Percentiles rank a stretch among this genome's conserved stretches.
Evolutionary conservation across 2,113 vertebrate species (phyloP).

Genomic region (Etheostoma cragini): DNA sequence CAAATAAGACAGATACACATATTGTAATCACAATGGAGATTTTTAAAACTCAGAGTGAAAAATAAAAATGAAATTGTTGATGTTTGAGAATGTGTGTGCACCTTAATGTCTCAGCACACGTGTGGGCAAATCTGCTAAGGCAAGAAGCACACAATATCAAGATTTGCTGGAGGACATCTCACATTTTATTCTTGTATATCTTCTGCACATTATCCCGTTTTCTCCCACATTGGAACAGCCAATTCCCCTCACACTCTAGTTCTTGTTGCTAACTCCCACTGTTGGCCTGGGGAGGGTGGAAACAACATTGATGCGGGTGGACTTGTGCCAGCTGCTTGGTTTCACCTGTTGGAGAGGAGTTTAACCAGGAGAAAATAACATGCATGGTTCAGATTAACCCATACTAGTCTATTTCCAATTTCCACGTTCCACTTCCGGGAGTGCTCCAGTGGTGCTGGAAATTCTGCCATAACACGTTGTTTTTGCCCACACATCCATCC

Average conservation of each 20-base stretch:
- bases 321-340: constrained; percentile 35
- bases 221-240: constrained; percentile 49
- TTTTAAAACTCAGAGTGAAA: background rate
- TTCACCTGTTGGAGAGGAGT: constrained; percentile 41
- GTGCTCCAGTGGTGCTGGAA: too few relatives aligned
- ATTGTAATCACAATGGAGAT: background rate
- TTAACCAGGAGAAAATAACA: background rate
- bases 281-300: constrained; percentile 57
- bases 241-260: constrained; percentile 43
- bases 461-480: too few relatives aligned
- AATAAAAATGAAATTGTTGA: background rate
- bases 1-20: background rate
- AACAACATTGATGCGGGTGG: constrained; percentile 49
- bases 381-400: background rate
- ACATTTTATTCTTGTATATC: constrained; percentile 35
- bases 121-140: constrained; percentile 16
- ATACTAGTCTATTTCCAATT: too few relatives aligned
- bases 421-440: too few relatives aligned
- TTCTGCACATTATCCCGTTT: constrained; percentile 46
- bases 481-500: too few relatives aligned
- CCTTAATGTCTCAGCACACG: constrained; percentile 19
- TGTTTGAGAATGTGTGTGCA: background rate
- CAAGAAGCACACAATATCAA: background rate
- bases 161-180: constrained; percentile 43
- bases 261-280: constrained; percentile 61